Percentiles rank a stretch among this genome's conserved stretches.
Conservation (phyloP, 2,797 vertebrate genomes). For the Macropodus opercularis region DNA sequence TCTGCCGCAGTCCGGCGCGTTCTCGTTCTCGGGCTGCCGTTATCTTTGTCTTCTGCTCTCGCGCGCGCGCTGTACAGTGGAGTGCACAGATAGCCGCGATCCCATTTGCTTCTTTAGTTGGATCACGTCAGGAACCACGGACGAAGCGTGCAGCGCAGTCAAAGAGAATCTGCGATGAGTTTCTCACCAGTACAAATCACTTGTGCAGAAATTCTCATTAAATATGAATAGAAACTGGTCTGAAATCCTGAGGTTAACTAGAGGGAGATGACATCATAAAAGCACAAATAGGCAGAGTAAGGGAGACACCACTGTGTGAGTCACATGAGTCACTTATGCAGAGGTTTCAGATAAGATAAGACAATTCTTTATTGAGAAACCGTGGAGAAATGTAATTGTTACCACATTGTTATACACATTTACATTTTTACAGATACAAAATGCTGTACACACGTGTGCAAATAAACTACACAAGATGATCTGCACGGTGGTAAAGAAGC, state of each 20-base stretch:
- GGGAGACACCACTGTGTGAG: not conserved
- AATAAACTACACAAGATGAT: too few species aligned
- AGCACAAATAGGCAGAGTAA: slow-evolving; percentile 7
- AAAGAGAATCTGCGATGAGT: slow-evolving; percentile 42
- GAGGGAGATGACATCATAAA: slow-evolving; percentile 10
- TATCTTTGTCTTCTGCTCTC: slow-evolving; percentile 15
- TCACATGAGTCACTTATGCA: not conserved
- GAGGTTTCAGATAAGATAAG: too few species aligned
- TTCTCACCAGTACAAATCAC: slow-evolving; percentile 41
- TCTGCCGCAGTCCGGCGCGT: slow-evolving; percentile 30
- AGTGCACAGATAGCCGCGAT: not conserved
- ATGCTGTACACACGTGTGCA: too few species aligned
- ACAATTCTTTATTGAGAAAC: too few species aligned
- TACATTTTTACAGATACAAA: too few species aligned
- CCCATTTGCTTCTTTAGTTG: slow-evolving; percentile 25
- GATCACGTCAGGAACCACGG: slow-evolving; percentile 18
- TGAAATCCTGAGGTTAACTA: slow-evolving; percentile 26
- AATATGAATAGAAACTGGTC: slow-evolving; percentile 36
- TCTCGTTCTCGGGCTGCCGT: slow-evolving; percentile 15
- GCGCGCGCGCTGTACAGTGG: slow-evolving; percentile 2
- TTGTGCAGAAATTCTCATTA: slow-evolving; percentile 36
- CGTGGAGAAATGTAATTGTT: too few species aligned
- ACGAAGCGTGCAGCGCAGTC: slow-evolving; percentile 14
- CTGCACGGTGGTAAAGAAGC: too few species aligned
- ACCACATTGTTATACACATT: too few species aligned